Evolutionary conservation across 2,797 vertebrate genomes (phyloP), one percentile per base, ranked within the genome.

Genomic region (Dendrocincla tyrannina): DNA sequence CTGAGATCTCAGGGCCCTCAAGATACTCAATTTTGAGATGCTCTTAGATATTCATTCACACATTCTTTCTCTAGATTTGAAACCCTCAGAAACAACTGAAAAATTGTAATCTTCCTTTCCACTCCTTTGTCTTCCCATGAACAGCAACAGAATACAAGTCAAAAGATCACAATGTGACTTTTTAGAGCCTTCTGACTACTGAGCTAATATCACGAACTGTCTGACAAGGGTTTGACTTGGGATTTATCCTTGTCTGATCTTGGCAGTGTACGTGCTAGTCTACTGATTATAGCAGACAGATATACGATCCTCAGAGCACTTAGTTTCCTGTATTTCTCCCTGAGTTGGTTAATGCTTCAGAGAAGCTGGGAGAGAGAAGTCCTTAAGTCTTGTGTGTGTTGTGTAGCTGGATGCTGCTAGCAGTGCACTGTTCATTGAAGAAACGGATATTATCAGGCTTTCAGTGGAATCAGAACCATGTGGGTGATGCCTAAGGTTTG

Each of bases 241-340:
- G 85, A 88, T 91, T 89, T 95, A 53, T 64, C 76, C 72, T 85
- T 74, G 60, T 60, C 75, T 89, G 63, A 85, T 33, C 53, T 56
- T 72, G 64, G 73, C 79, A 84, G 47, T 24, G 25, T 81, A 42
- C 2, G 1, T 76, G 58, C 80, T 86, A 33, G 15, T 58, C 83
- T 78, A 22, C 42, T 68, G 88, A 53, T 81, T 78, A 55, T 0
- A 75, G 62, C 69, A 86, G 89, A 56, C 35, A 89, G 58, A 53
- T 23, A 44, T n/a, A 37, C 20, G 64, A 82, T 76, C 46, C 49
- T 67, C 72, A 53, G 68, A 72, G 19, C 50, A 78, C 59, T 89
- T 74, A n/a, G 47, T 62, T 72, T n/a, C 50, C 69, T 58, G 37
- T 73, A 15, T 25, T 66, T 69, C 32, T 69, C 24, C 32, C 88